Evolutionary conservation across 2,888 invertebrate species (phyloP).

Genomic region (Xanthostigma xanthostigma): DNA sequence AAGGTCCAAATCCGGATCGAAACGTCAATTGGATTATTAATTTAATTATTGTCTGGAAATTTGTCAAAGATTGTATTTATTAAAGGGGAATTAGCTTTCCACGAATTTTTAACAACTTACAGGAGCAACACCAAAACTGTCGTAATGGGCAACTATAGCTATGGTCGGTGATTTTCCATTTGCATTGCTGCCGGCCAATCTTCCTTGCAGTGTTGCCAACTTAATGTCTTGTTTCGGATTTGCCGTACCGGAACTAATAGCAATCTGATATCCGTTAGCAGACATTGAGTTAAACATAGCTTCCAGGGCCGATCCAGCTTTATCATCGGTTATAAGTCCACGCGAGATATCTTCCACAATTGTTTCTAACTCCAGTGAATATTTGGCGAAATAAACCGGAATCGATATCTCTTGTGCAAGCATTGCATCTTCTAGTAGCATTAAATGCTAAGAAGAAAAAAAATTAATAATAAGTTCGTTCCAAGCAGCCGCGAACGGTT

Average conservation of each 20-base stretch:
- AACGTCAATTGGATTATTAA: no score
- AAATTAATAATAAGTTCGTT: no score
- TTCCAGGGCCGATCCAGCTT: conserved; percentile 63
- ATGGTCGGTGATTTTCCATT: conserved; percentile 60
- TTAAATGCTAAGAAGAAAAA: conserved; percentile 42
- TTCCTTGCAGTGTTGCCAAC: conserved; percentile 76
- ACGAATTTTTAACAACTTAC: conserved; percentile 38
- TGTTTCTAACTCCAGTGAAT: conserved; percentile 54
- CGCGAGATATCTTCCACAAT: conserved; percentile 63
- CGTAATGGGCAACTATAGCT: conserved; percentile 85
- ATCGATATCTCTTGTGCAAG: conserved; percentile 62
- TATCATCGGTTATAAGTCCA: conserved; percentile 50
- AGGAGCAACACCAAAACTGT: conserved; percentile 77
- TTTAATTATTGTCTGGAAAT: no score
- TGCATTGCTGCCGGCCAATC: conserved; percentile 57
- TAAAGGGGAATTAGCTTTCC: no score
- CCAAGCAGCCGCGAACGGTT: no score
- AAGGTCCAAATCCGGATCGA: no score
- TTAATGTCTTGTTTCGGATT: conserved; percentile 61
- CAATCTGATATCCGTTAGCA: conserved; percentile 89
- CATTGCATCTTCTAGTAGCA: conserved; percentile 68
- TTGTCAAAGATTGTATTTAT: no score
- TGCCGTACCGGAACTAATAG: conserved; percentile 60
- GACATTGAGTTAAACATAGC: conserved; percentile 77
- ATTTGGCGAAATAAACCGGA: conserved; percentile 77